phyloP scores from a whole-genome alignment of 2,113 vertebrate genomes.

The Pteropus alecto region DNA sequence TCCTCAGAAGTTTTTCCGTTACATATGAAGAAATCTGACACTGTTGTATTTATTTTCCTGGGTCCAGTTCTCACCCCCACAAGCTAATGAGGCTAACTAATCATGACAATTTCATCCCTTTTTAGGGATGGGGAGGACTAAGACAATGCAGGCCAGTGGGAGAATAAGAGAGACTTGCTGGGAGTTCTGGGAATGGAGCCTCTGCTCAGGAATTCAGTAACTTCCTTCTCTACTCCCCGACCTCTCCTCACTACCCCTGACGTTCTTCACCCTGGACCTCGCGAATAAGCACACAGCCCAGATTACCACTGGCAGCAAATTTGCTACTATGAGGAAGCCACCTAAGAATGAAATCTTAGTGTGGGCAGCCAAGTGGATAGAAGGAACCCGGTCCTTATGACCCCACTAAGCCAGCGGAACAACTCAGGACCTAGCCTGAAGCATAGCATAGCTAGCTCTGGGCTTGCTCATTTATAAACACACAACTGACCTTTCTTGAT shows the following conservation, averaged over 20 bases:
- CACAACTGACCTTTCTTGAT: not conserved
- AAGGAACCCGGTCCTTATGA: not conserved
- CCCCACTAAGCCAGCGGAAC: not conserved
- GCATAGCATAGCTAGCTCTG: not conserved
- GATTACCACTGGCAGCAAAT: not conserved
- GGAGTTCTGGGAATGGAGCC: not conserved
- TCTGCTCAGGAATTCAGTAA: not conserved
- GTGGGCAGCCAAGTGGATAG: not conserved
- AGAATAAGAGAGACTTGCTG: not conserved
- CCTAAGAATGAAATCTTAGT: not conserved
- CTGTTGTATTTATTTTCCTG: not conserved
- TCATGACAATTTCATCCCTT: not conserved
- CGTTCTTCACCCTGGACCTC: rapidly evolving
- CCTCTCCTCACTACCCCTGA: not conserved
- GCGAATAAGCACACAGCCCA: not conserved
- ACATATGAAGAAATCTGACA: not conserved
- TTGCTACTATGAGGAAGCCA: not conserved
- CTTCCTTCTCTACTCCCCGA: not conserved
- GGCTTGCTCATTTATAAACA: not conserved
- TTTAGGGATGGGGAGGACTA: not conserved
- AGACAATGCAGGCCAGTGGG: not conserved
- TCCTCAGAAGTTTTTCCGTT: not conserved
- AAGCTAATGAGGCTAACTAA: not conserved
- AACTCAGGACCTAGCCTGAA: not conserved
- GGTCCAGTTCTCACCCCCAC: not conserved